Conservation (phyloP, 2,888 invertebrate species). For the Capitulum mitella region DNA sequence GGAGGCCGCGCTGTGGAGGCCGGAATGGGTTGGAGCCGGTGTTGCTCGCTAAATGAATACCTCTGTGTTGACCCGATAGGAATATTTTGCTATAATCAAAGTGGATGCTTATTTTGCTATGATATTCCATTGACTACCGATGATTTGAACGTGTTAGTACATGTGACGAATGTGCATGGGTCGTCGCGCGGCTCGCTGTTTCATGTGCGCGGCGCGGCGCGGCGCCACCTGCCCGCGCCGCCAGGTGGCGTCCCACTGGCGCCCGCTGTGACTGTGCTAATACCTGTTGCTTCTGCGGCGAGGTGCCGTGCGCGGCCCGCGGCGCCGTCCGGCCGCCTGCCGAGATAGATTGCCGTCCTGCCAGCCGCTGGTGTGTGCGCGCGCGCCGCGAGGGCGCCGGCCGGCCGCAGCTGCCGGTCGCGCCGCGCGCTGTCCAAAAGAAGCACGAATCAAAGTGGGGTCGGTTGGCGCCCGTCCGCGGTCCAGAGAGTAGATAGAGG, state of each 20-base stretch:
- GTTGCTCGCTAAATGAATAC: conserved; percentile 20
- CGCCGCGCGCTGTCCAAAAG: background rate
- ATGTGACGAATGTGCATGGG: conserved; percentile 1
- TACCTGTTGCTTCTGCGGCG: conserved; percentile 16
- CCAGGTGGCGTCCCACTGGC: conserved; percentile 19
- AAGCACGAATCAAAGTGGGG: conserved; percentile 21
- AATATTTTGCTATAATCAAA: conserved; percentile 25
- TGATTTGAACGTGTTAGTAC: conserved; percentile 12
- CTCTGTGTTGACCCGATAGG: conserved; percentile 24
- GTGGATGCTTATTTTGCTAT: conserved; percentile 25
- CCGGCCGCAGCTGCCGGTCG: background rate
- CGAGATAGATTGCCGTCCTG: background rate
- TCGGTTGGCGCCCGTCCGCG: background rate
- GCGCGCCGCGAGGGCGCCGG: background rate
- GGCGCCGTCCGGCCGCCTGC: background rate
- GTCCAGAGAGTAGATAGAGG: background rate
- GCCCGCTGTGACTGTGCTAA: conserved; percentile 4
- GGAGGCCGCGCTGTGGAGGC: background rate
- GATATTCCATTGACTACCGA: conserved; percentile 24
- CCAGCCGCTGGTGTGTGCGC: background rate
- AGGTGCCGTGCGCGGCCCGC: background rate
- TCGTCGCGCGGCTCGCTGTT: conserved; percentile 1
- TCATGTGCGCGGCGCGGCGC: background rate
- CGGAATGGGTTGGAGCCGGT: background rate
- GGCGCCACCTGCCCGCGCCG: conserved; percentile 26